A percentile compares a stretch with the other conserved stretches of the same genome.
phyloP scores from a whole-genome alignment of 1,140 invertebrate genomes.

The Macrocentrus cingulum region DNA sequence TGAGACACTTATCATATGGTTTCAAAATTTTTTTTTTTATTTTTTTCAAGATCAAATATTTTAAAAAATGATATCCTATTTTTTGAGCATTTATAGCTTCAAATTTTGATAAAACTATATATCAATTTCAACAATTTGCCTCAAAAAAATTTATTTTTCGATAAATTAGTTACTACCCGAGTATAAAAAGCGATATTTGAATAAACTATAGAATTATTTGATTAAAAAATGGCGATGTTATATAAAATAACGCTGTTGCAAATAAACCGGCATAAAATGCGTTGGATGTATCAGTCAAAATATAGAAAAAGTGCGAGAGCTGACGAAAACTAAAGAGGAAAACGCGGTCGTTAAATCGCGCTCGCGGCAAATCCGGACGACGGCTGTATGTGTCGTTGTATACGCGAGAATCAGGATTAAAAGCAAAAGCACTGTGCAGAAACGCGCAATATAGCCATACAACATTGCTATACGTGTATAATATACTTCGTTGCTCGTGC shows the following conservation, averaged over 20 bases:
- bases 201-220: no score
- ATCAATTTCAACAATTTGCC: no score
- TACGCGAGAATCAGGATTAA: slow-evolving; percentile 15
- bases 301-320: slow-evolving; percentile 6
- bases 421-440: slow-evolving; percentile 14
- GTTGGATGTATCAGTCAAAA: slow-evolving; percentile 5
- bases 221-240: background rate
- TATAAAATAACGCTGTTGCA: background rate
- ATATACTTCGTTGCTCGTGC: no score
- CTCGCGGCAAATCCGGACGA: slow-evolving; percentile 11
- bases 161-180: no score
- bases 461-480: background rate
- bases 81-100: no score
- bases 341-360: slow-evolving; percentile 23
- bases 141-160: no score
- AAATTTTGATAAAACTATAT: no score
- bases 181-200: no score
- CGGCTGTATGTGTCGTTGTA: slow-evolving; percentile 9
- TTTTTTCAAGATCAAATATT: no score
- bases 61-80: no score
- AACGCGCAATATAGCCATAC: background rate
- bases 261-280: slow-evolving; percentile 4
- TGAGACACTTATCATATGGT: no score
- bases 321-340: slow-evolving; percentile 19
- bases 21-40: no score